phyloP scores from a whole-genome alignment of 1,140 invertebrate species.

The Pseudobourletiella spinata region DNA sequence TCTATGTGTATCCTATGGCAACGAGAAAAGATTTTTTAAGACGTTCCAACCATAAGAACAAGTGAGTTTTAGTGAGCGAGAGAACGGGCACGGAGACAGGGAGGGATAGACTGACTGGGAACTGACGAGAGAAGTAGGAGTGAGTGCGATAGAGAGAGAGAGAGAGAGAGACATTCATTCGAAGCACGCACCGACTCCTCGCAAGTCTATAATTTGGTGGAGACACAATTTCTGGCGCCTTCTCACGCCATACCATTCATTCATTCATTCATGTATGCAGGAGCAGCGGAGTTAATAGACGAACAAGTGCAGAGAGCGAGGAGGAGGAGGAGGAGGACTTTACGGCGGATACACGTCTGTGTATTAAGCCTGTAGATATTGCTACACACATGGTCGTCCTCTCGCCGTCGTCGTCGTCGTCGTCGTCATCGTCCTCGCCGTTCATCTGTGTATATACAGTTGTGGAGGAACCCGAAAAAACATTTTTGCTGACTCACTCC shows the following conservation, averaged over 20 bases:
- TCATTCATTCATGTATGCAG: conserved; percentile 32
- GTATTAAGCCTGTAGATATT: no score
- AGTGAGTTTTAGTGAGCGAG: no score
- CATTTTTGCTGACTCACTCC: conserved; percentile 32
- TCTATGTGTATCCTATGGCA: background rate
- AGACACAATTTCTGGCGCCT: conserved; percentile 37
- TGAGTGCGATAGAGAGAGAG: background rate
- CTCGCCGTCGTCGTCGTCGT: no score
- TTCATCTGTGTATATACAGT: no score
- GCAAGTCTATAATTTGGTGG: conserved; percentile 35
- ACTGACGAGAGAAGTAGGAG: background rate
- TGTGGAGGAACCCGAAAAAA: conserved; percentile 16
- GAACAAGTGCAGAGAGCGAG: background rate
- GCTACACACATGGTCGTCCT: no score
- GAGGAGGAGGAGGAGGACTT: conserved; percentile 3
- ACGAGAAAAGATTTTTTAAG: conserved; percentile 1
- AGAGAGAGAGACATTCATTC: conserved; percentile 24
- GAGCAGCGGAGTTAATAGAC: background rate
- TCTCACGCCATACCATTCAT: conserved; percentile 35
- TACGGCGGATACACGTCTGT: no score
- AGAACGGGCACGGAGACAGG: background rate
- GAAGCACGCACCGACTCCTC: conserved; percentile 29
- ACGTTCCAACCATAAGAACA: no score
- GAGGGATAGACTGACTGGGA: background rate
- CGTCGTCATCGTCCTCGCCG: no score